Base-by-base conservation (phyloP, 2,888 invertebrate species). In the Parnassius glacialis region DNA sequence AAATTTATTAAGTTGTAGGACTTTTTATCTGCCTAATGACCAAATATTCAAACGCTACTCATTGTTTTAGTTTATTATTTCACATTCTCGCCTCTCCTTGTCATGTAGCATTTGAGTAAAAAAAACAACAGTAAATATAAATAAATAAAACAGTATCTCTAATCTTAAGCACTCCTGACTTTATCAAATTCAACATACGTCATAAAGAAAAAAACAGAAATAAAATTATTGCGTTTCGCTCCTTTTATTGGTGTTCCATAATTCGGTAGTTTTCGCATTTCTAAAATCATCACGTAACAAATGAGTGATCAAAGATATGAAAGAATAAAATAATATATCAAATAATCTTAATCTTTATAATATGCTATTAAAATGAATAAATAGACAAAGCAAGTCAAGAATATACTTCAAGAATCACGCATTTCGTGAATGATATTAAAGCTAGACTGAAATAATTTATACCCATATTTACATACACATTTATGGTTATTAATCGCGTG, bases 331-430 rank as follows among this genome's bases (percentile, higher is more conserved):
- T 54, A 52, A 56, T 20, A 13, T 34, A 42, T 5, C 9, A 51
- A 34, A n/a, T 20, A 58, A 43, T 13, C 43, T 20, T 57, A 43
- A 62, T 62, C 53, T 62, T 62, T 62, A 62, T 51, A 34, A 20
- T 48, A 9, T 45, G 51, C 41, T 52, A 52, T 56, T 43, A 13
- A 53, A 57, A 47, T 13, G 34, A 41, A 43, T 55, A 55, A 45
- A 45, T 41, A 11, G 50, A 16, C 57, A 11, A 58, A 45, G 10
- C 16, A 7, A 55, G 25, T 45, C 20, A 20, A 43, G 20, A 47
- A 47, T 52, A 42, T 57, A 9, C 53, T 53, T 47, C n/a, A 47
- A 57, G 42, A n/a, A 62, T 53, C 62, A 62, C 48, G 57, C 57
- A 44, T 58, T 43, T 43, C 5, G 20, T 53, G 57, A 44, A 57